Conservation (phyloP, 1,140 invertebrate species). For the Gonioctena quinquepunctata region DNA sequence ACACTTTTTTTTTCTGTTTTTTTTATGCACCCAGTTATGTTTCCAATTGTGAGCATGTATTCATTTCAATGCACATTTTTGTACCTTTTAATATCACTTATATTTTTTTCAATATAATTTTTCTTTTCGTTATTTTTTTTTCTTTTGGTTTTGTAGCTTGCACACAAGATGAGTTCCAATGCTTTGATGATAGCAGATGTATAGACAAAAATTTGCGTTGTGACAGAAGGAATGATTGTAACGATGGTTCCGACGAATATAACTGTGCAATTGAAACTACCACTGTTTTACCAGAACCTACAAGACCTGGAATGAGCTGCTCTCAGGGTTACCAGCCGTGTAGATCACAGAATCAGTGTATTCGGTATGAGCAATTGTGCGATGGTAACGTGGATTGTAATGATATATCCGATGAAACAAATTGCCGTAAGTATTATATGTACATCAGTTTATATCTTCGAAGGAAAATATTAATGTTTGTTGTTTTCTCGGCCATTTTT, state of each 20-base stretch:
- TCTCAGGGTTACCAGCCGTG: constrained; percentile 59
- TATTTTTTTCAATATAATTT: background rate
- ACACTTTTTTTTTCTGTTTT: no score
- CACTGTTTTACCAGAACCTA: constrained; percentile 32
- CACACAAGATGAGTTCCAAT: constrained; percentile 78
- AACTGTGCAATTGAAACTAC: constrained; percentile 48
- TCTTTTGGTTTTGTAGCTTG: constrained; percentile 60
- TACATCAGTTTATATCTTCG: no score
- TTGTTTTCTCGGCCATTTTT: no score
- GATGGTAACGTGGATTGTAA: constrained; percentile 69
- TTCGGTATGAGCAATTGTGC: constrained; percentile 61
- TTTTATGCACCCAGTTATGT: background rate
- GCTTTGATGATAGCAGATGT: constrained; percentile 69
- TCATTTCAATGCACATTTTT: background rate
- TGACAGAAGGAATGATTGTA: constrained; percentile 71
- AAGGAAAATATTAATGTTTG: no score
- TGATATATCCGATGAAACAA: constrained; percentile 74
- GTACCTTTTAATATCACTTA: background rate
- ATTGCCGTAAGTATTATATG: constrained; percentile 65
- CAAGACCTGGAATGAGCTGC: constrained; percentile 51
- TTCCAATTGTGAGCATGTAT: background rate
- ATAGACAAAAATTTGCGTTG: constrained; percentile 67
- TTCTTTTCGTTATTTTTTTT: constrained; percentile 34
- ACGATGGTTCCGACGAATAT: constrained; percentile 77
- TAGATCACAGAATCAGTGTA: constrained; percentile 57